Evolutionary conservation across 35 echinoderm and acorn worm species (phyloP).

Genomic region (Holothuria glaberrima): DNA sequence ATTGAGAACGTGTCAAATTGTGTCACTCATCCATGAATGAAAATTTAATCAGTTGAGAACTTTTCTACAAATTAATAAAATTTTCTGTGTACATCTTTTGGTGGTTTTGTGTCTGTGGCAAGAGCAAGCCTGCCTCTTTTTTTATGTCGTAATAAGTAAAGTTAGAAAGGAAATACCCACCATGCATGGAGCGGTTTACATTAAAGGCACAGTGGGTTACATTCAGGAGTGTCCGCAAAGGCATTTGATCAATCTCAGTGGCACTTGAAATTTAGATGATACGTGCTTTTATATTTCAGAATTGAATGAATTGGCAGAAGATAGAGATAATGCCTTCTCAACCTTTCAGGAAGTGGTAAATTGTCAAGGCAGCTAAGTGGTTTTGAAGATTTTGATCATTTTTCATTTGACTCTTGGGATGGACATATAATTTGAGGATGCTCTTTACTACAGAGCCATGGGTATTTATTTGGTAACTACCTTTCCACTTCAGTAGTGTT

Average conservation of each 20-base stretch:
- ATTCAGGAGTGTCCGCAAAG: background rate
- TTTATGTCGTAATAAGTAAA: too few species aligned
- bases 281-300: background rate
- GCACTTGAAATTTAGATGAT: conserved; percentile 9
- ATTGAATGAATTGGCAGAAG: background rate
- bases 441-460: too few species aligned
- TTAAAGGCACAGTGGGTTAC: too few species aligned
- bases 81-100: too few species aligned
- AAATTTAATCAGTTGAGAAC: conserved; percentile 36
- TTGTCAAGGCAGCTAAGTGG: conserved; percentile 21
- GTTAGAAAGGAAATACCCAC: too few species aligned
- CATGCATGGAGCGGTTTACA: too few species aligned
- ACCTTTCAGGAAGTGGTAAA: conserved; percentile 15
- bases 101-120: background rate
- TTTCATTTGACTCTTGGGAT: conserved; percentile 34
- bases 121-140: too few species aligned
- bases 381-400: conserved; percentile 11
- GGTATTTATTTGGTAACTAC: too few species aligned
- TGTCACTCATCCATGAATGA: conserved; percentile 20
- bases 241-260: background rate
- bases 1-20: conserved; percentile 48
- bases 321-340: background rate
- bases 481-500: too few species aligned
- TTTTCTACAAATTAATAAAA: conserved; percentile 1
- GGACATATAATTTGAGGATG: background rate